phyloP scores from a whole-genome alignment of 2,113 vertebrate species.

The Sceloporus tristichus region DNA sequence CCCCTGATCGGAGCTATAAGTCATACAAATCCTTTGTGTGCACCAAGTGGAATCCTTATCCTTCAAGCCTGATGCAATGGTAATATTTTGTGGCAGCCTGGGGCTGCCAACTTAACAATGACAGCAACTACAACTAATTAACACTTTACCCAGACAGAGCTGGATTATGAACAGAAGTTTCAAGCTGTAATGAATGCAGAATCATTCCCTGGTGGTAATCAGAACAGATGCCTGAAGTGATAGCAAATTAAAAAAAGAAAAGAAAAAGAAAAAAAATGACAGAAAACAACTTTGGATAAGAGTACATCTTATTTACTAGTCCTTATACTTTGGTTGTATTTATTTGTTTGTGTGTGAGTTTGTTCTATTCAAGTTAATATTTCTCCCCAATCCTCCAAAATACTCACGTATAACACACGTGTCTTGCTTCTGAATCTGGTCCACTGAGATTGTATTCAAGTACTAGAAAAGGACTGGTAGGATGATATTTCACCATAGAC shows the following conservation, averaged over 20 bases:
- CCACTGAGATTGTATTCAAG: conserved; percentile 45
- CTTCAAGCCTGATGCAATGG: neutral
- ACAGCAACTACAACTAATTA: conserved; percentile 48
- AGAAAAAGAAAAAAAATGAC: neutral
- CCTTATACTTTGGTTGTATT: conserved; percentile 21
- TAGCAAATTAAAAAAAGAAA: conserved; percentile 22
- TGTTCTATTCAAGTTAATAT: conserved; percentile 16
- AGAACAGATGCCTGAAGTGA: conserved; percentile 42
- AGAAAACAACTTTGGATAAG: neutral
- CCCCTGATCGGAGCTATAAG: conserved; percentile 30
- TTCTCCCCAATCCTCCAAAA: neutral
- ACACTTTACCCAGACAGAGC: conserved; percentile 26
- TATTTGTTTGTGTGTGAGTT: neutral
- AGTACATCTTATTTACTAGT: neutral
- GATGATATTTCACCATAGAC: conserved; percentile 40
- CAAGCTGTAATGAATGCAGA: conserved; percentile 21
- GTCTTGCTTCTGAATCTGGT: conserved; percentile 43
- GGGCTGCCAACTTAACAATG: conserved; percentile 31
- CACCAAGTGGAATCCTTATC: neutral
- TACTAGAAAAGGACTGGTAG: conserved; percentile 14
- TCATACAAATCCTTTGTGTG: conserved; percentile 34
- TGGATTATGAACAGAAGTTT: conserved; percentile 39
- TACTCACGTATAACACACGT: neutral
- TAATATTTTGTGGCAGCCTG: conserved; percentile 30
- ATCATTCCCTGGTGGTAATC: conserved; percentile 30